Conservation (phyloP, 2,888 invertebrate genomes). For the Schizotus pectinicornis region DNA sequence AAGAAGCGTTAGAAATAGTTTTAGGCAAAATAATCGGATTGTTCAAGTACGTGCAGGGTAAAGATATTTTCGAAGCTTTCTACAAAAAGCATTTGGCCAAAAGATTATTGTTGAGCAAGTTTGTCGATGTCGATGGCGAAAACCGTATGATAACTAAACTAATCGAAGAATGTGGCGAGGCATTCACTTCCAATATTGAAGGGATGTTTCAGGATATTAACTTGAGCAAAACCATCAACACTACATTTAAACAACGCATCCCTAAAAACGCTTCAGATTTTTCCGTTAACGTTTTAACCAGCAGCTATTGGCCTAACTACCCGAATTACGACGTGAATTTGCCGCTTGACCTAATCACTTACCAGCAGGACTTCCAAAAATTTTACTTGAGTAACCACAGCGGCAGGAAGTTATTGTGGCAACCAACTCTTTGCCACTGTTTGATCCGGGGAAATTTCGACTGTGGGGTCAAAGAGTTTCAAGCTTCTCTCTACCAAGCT, state of each 20-base stretch:
- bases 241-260: slow-evolving; percentile 84
- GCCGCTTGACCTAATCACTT: slow-evolving; percentile 84
- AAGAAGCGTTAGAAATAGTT: slow-evolving; percentile 91
- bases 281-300: slow-evolving; percentile 92
- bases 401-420: slow-evolving; percentile 97
- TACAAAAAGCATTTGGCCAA: slow-evolving; percentile 98
- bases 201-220: slow-evolving; percentile 99
- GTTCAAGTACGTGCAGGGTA: slow-evolving; percentile 97
- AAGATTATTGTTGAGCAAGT: slow-evolving; percentile 91
- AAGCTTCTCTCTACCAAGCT: slow-evolving; percentile 96
- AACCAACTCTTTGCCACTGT: slow-evolving; percentile 93
- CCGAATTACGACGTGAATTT: slow-evolving; percentile 86
- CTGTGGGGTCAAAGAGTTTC: slow-evolving; percentile 88
- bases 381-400: slow-evolving; percentile 96
- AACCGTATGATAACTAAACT: slow-evolving; percentile 97
- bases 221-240: slow-evolving; percentile 91
- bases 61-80: slow-evolving; percentile 99
- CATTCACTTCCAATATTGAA: slow-evolving; percentile 96
- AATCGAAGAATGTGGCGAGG: slow-evolving; percentile 97
- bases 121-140: slow-evolving; percentile 97
- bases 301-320: slow-evolving; percentile 99
- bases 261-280: slow-evolving; percentile 65
- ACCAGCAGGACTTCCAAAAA: slow-evolving; percentile 92
- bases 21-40: slow-evolving; percentile 97
- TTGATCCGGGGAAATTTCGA: slow-evolving; percentile 86